Evolutionary conservation across 2,888 invertebrate genomes (phyloP).

Genomic region (Rhamphomyia laevipes): DNA sequence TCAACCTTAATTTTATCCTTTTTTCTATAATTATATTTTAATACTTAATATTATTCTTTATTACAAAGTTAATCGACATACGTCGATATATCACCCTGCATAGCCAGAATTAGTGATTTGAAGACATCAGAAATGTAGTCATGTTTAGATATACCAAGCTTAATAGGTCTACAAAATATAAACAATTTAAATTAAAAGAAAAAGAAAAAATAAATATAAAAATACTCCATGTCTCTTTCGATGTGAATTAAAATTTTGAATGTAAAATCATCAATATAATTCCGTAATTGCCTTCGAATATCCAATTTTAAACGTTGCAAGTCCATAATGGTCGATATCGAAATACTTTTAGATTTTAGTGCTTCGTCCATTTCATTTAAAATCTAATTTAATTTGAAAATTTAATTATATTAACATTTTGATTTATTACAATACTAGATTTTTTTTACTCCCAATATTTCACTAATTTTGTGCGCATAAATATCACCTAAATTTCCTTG

Average conservation of each 20-base stretch:
- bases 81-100: slow-evolving; percentile 32
- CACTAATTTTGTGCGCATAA: slow-evolving; percentile 30
- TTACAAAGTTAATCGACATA: slow-evolving; percentile 12
- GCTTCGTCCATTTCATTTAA: slow-evolving; percentile 32
- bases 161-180: slow-evolving; percentile 23
- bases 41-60: background rate
- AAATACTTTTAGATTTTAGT: slow-evolving; percentile 20
- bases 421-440: background rate
- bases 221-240: slow-evolving; percentile 37
- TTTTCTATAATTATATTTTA: background rate
- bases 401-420: background rate
- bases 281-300: slow-evolving; percentile 28
- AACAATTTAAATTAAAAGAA: background rate
- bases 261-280: slow-evolving; percentile 34
- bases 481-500: slow-evolving; percentile 34
- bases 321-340: slow-evolving; percentile 24
- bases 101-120: slow-evolving; percentile 33
- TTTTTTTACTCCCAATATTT: slow-evolving; percentile 31
- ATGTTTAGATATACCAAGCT: slow-evolving; percentile 31
- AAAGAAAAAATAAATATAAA: slow-evolving; percentile 1
- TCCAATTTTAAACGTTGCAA: slow-evolving; percentile 29
- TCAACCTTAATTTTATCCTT: background rate
- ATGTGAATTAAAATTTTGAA: slow-evolving; percentile 35
- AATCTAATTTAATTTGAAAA: slow-evolving; percentile 21
- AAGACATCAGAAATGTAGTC: slow-evolving; percentile 32